Base-by-base conservation (phyloP, 2,888 invertebrate genomes). In the Thera britannica region DNA sequence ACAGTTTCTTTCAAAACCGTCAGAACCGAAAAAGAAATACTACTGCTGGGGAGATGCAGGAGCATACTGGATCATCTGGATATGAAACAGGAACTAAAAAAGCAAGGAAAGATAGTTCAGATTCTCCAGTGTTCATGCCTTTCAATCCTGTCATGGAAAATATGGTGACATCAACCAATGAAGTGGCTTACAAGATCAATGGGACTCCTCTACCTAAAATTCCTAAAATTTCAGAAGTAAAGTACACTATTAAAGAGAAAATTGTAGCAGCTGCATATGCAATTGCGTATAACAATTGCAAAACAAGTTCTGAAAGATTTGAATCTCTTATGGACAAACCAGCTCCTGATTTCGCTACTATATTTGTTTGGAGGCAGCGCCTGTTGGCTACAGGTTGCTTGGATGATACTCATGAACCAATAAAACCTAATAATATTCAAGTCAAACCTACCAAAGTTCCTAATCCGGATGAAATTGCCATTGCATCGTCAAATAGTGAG, bases 331-430 rank as follows among this genome's bases (percentile, higher is more conserved):
- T 81, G 82, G 88, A 89, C 60, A 94, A 94, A 81, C 92, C 91
- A 52, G 93, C 94, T 60, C 94, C 94, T 54, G 93, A 94, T 78
- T 93, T 90, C 68, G 88, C 93, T 77, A 93, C 93, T 55, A 90
- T 94, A 71, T 94, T 92, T 87, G 80, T 82, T 46, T 94, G 92
- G 93, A 83, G 93, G 67, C 90, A 92, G 73, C 80, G 85, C 12
- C 84, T 94, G 38, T 70, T 94, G 52, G 70, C 72, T 6, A 91
- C 90, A 61, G 94, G 94, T 3, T 94, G 94, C 77, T 79, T 94
- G 74, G 82, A 87, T 72, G 93, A 94, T 75, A 72, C 83, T 62
- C 94, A 94, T 61, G 55, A 55, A 46, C 23, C 41, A 72, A 61
- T 9, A 64, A 67, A 62, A 62, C 46, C 46, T 59, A 60, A 12